Conservation (phyloP, 2,888 invertebrate genomes). For the Lottia gigantea region DNA sequence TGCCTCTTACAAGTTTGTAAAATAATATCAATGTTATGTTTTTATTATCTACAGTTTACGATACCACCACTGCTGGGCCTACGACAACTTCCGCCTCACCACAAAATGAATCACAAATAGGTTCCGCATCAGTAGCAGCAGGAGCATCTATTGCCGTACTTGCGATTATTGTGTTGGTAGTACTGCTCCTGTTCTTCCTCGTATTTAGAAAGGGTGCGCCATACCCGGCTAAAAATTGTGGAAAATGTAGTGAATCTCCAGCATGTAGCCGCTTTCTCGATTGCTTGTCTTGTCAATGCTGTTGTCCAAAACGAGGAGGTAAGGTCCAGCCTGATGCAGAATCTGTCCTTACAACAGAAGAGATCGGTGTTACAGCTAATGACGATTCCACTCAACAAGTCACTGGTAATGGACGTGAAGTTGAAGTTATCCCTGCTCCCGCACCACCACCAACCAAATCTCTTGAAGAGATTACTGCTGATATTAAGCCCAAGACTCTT, state of each 20-base stretch:
- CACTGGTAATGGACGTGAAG: background rate
- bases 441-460: background rate
- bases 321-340: background rate
- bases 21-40: too few relatives aligned
- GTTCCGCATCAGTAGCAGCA: background rate
- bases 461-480: background rate
- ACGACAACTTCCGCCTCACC: background rate
- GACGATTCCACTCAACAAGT: background rate
- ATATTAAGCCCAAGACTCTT: background rate
- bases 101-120: background rate
- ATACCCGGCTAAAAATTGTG: background rate
- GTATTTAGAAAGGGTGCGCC: slow-evolving; percentile 2
- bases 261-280: background rate
- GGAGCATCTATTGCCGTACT: background rate
- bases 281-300: background rate
- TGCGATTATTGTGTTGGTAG: background rate
- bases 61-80: background rate
- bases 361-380: background rate
- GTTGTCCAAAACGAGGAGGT: background rate
- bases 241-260: background rate
- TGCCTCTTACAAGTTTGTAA: too few relatives aligned
- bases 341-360: background rate
- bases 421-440: background rate
- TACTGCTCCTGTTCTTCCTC: background rate
- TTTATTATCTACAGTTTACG: too few relatives aligned